phyloP scores from a whole-genome alignment of 2,797 vertebrate genomes.

The Cyprinodon diabolis region DNA sequence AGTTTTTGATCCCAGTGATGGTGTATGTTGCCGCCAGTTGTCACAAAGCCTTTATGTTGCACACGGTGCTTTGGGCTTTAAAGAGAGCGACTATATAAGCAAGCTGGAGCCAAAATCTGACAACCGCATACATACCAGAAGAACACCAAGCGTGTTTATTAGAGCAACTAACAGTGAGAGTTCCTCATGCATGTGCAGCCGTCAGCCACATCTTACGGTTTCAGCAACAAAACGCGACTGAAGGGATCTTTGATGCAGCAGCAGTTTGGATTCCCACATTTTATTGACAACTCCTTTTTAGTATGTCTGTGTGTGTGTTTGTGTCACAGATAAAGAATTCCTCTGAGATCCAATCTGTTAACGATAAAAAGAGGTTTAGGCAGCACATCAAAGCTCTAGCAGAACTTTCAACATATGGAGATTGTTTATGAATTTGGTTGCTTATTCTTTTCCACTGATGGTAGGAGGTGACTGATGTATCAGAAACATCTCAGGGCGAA shows the following conservation, averaged over 20 bases:
- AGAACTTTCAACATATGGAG: conserved; percentile 48
- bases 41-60: background rate
- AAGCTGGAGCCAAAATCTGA: conserved; percentile 50
- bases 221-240: conserved; percentile 45
- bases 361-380: conserved; percentile 33
- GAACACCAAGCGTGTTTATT: conserved; percentile 58
- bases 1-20: conserved; percentile 1
- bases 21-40: background rate
- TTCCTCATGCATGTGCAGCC: conserved; percentile 47
- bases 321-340: conserved; percentile 50
- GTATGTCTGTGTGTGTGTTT: conserved; percentile 9
- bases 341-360: conserved; percentile 42
- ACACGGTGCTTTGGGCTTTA: conserved; percentile 38
- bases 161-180: conserved; percentile 68
- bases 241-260: conserved; percentile 60
- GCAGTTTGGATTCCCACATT: conserved; percentile 37
- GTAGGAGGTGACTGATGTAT: conserved; percentile 22
- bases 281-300: conserved; percentile 44
- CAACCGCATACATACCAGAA: conserved; percentile 57
- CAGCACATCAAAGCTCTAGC: conserved; percentile 36
- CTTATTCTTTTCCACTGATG: conserved; percentile 48
- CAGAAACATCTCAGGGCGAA: conserved; percentile 17
- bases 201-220: conserved; percentile 67
- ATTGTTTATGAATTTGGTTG: conserved; percentile 41
- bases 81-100: conserved; percentile 37